Conservation (phyloP, 2,113 vertebrate genomes). For the Seriola dumerili region DNA sequence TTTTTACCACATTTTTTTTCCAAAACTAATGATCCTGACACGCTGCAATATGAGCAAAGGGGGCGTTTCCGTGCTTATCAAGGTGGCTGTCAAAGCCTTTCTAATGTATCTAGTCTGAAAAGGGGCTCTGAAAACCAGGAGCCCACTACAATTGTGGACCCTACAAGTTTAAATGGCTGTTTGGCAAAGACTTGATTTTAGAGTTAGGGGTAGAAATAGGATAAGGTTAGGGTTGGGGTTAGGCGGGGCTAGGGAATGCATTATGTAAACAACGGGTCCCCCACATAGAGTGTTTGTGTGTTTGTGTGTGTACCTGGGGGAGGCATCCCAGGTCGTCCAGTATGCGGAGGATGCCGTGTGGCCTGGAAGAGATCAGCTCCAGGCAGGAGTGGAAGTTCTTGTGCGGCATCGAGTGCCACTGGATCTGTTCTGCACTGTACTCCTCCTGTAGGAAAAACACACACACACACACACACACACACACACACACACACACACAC, state of each 20-base stretch:
- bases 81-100: neutral
- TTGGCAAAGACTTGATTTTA: too few relatives aligned
- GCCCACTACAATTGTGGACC: too few relatives aligned
- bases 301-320: conserved; percentile 84
- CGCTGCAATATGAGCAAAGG: neutral
- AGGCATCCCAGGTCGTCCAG: conserved; percentile 92
- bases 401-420: conserved; percentile 86
- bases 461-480: too few relatives aligned
- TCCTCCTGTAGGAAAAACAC: conserved; percentile 87
- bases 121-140: too few relatives aligned
- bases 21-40: neutral
- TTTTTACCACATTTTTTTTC: neutral
- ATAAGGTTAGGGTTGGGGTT: too few relatives aligned
- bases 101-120: too few relatives aligned
- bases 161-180: too few relatives aligned
- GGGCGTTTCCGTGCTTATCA: neutral
- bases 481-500: neutral
- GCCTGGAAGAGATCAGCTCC: conserved; percentile 87
- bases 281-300: neutral
- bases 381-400: conserved; percentile 84
- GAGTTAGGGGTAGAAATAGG: too few relatives aligned
- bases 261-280: too few relatives aligned
- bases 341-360: conserved; percentile 90
- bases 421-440: conserved; percentile 78
- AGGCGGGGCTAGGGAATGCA: too few relatives aligned